Base-by-base conservation (phyloP, 2,888 invertebrate genomes). In the Tipula confusa region DNA sequence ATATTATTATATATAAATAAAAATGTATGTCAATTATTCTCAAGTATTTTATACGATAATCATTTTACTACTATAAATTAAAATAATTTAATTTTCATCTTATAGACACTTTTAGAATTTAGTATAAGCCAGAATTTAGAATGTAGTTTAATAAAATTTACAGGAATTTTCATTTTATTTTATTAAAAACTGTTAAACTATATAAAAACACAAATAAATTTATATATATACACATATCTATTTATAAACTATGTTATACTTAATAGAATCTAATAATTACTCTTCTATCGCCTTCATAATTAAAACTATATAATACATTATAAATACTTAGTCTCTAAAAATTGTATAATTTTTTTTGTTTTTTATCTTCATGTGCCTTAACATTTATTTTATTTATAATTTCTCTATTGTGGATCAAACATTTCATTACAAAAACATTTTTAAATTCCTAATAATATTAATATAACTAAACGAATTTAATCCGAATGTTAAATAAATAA, bases 321-420 rank as follows among this genome's bases (percentile, higher is more conserved):
- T 64, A 64, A 64, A n/a, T n/a, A n/a, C n/a, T 9, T 64, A 64
- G 64, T 64, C 64, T 64, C 24, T 64, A 64, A 64, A 64, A 24
- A 64, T 64, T 64, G 18, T 24, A 64, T 64, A 64, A 9, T 64
- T 64, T 38, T 1, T 43, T n/a, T n/a, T n/a, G n/a, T n/a, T n/a
- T 64, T 64, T 64, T 64, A 64, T 64, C 64, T 64, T 64, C 64
- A 64, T 64, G 64, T 64, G 64, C 64, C 64, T 64, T 64, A 64
- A 64, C 64, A 2, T 64, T 24, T 33, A 9, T 9, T 15, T 64
- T 64, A 24, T 64, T 18, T 64, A 5, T 2, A 64, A 24, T 64
- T 64, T 64, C 64, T 64, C 24, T 64, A 64, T 24, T 64, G 24
- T 15, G 64, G 24, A 18, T 24, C 18, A 64, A 18, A 9, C 24